Evolutionary conservation across 2,797 vertebrate genomes (phyloP).

Genomic region (Gobio occitaniae): DNA sequence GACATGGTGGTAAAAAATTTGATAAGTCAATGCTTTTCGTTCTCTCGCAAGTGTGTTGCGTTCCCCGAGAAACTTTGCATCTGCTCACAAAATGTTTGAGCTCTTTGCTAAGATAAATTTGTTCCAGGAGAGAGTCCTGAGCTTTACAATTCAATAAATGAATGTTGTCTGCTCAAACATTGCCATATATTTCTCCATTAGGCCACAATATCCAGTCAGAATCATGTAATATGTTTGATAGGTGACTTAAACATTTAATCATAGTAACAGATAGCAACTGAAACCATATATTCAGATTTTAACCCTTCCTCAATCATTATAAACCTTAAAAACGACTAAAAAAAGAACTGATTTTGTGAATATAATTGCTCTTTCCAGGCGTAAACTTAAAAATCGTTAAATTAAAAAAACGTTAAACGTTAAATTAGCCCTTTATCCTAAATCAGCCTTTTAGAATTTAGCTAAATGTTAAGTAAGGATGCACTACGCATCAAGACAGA

Average conservation of each 20-base stretch:
- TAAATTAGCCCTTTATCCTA: neutral
- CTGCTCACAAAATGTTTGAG: no score
- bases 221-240: neutral
- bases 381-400: neutral
- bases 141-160: neutral
- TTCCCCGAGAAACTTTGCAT: no score
- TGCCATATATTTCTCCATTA: neutral
- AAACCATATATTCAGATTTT: no score
- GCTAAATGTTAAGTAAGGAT: neutral
- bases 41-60: no score
- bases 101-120: no score
- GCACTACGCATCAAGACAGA: neutral
- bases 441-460: neutral
- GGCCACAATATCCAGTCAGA: neutral
- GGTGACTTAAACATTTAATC: neutral
- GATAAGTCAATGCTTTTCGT: no score
- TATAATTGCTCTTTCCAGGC: neutral
- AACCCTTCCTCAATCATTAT: no score
- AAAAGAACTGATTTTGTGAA: neutral
- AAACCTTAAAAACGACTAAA: neutral
- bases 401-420: neutral
- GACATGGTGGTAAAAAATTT: no score
- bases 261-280: neutral
- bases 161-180: constrained; percentile 43
- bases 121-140: no score